Conservation (phyloP, 2,797 vertebrate genomes). For the Zenarchopterus dispar region DNA sequence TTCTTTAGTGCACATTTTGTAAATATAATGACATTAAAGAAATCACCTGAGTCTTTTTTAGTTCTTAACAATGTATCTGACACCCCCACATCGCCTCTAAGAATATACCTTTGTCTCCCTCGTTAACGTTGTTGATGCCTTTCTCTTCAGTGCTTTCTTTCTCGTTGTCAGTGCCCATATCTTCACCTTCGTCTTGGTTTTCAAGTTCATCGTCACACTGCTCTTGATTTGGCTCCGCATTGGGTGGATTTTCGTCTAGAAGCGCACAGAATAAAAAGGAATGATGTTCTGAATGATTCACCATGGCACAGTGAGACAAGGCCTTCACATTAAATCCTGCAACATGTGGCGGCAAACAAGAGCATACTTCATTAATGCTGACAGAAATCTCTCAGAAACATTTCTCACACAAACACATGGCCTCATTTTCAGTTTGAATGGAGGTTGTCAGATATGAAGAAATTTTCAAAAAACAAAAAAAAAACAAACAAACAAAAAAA, state of each 20-base stretch:
- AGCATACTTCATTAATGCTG: conserved; percentile 33
- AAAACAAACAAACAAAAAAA: not conserved
- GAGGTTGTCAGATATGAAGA: conserved; percentile 19
- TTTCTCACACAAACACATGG: conserved; percentile 43
- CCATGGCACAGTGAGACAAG: conserved; percentile 27
- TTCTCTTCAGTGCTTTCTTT: conserved; percentile 26
- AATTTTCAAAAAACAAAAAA: conserved; percentile 1
- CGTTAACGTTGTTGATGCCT: conserved; percentile 33
- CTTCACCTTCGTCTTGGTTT: conserved; percentile 15
- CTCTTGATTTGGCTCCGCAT: conserved; percentile 43
- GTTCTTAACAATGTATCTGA: not conserved
- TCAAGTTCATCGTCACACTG: conserved; percentile 35
- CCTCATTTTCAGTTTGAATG: conserved; percentile 28
- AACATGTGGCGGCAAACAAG: conserved; percentile 39
- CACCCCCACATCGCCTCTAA: not conserved
- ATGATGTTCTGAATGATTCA: conserved; percentile 24
- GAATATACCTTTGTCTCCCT: conserved; percentile 53
- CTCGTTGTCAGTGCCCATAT: conserved; percentile 3
- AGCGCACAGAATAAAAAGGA: conserved; percentile 21
- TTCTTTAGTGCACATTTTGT: conserved; percentile 20
- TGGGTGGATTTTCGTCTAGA: conserved; percentile 55
- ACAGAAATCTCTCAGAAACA: conserved; percentile 39
- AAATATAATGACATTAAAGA: conserved; percentile 12
- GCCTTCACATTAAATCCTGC: conserved; percentile 34
- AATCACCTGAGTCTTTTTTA: conserved; percentile 8